Conservation (phyloP, 2,888 invertebrate species). For the Rutpela maculata region DNA sequence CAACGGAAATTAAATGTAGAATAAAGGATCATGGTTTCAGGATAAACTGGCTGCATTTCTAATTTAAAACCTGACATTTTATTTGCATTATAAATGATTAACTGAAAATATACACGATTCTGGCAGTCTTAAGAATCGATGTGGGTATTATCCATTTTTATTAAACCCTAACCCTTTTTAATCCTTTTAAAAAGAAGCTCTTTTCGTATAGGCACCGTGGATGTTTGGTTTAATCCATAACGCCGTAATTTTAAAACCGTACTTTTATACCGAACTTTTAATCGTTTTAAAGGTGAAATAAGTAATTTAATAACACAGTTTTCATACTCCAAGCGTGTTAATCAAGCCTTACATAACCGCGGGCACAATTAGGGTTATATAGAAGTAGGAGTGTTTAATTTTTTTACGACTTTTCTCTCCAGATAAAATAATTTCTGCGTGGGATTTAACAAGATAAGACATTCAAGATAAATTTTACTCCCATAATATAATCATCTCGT, state of each 20-base stretch:
- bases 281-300: conserved; percentile 2
- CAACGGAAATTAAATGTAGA: neutral
- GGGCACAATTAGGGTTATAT: neutral
- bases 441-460: no score
- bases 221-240: neutral
- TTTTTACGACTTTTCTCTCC: neutral
- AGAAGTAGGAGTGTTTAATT: neutral
- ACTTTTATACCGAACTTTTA: neutral
- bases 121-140: neutral
- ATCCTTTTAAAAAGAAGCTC: neutral
- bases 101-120: no score
- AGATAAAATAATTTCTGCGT: neutral
- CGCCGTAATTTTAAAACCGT: neutral
- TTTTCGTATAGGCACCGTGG: neutral
- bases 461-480: neutral
- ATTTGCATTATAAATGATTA: no score
- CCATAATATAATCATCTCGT: no score
- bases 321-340: conserved; percentile 5
- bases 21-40: neutral
- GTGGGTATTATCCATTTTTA: neutral
- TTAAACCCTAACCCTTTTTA: neutral
- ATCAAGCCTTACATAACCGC: neutral
- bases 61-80: no score
- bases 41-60: neutral
- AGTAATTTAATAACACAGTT: neutral